Base-by-base conservation (phyloP, 1,140 invertebrate genomes). In the Habropoda laboriosa region DNA sequence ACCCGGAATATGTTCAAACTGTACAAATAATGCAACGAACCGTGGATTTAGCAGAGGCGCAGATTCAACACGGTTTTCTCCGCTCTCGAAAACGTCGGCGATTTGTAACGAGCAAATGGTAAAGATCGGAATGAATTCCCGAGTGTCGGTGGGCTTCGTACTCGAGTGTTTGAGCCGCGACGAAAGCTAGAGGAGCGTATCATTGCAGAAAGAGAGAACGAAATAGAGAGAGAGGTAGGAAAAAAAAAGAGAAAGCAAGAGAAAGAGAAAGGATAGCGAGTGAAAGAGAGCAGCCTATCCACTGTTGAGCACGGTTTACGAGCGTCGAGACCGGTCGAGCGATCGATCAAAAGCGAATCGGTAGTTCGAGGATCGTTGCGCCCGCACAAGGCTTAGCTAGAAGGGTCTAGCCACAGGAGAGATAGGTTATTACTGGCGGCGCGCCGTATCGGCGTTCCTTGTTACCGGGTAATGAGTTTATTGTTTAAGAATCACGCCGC, bases 401-500 rank as follows among this genome's bases (percentile, higher is more conserved):
- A 58, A 45, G 42, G 57, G 66, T 32, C 61, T 21, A 30, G 71
- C 61, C 53, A 60, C 77, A 12, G 24, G 61, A 80, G 79, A 81
- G 81, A 86, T 84, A 63, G 82, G 78, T 87, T 87, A 87, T 87
- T 87, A 87, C 72, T 79, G 82, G 68, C 83, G 83, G 80, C 82
- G 74, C 75, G 60, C 67, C 58, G 53, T 77, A 83, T 82, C 80
- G 68, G 47, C 68, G 51, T 75, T 83, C 77, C 86, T 87, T 85
- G 86, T 87, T 83, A 83, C 58, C 79, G 67, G 77, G 81, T 91
- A 90, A 91, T 90, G 89, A 90, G 89, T 91, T 91, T 91, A 91
- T 91, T 91, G 89, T 91, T 89, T 89, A 87, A 89, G 86, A 89
- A 85, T 86, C 84, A 86, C 85, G 86, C 83, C 72, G 53, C 80